Base-by-base conservation (phyloP, 2,113 vertebrate species). In the Pavo muticus region DNA sequence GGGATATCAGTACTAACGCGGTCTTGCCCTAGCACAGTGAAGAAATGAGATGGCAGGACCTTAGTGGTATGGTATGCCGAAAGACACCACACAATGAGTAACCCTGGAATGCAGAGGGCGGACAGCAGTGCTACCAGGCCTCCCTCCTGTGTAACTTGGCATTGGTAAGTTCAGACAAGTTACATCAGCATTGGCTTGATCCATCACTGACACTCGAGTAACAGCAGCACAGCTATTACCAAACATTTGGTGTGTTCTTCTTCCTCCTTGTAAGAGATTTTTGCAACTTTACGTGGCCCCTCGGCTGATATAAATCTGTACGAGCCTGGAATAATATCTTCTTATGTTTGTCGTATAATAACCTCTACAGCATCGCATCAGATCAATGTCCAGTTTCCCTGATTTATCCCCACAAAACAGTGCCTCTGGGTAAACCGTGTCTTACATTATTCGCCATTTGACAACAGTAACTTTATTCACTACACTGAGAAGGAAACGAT, bases 291-390 rank as follows among this genome's bases (percentile, higher is more conserved):
- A 88, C 39, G 42, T 86, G 64, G 19, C n/a, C 72, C 35, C 64
- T 83, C 85, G 75, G 75, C 64, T 52, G 37, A 44, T 63, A 80
- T 52, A 87, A 83, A 82, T 74, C 84, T 83, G 19, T 35, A 63
- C 59, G 23, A 64, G 68, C 45, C 68, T 91, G 72, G 29, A 93
- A 90, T 82, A 95, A 44, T 68, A 91, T 3, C 32, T 56, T 85
- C 82, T 67, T 90, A 71, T 80, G 54, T 94, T 90, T 86, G 45
- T 86, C 56, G 27, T 90, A 29, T 42, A 90, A 74, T 81, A 87
- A 67, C 40, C 35, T 90, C 6, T 0, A 61, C 75, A 88, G 9
- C 39, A 56, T 24, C 90, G 39, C 17, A 39, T 84, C 78, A 37
- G 75, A 83, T 91, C 87, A 59, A 17, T 74, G 50, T 47, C 54